These are phyloP conservation scores for Drosophila merina DNA, from an alignment of 2,888 invertebrate species.

Conservation along the genomic window DNA sequence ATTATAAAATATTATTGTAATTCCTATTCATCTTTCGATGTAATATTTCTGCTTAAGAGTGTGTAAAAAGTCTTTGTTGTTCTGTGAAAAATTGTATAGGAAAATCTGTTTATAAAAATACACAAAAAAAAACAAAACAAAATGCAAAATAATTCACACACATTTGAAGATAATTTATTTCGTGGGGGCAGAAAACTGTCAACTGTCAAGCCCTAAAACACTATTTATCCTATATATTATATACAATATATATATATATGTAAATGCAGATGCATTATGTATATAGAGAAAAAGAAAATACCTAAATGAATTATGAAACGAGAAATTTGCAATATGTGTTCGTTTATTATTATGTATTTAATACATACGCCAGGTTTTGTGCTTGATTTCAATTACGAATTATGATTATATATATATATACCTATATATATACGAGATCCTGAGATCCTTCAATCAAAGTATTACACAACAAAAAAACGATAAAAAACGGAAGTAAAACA, in stretches of 20 bases:
- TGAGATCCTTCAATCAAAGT: constrained; percentile 78
- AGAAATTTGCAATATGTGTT: constrained; percentile 15
- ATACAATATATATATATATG: background rate
- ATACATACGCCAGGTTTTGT: constrained; percentile 54
- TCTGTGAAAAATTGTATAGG: constrained; percentile 20
- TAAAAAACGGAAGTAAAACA: constrained; percentile 45
- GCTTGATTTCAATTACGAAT: constrained; percentile 65
- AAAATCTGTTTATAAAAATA: constrained; percentile 20
- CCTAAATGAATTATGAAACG: constrained; percentile 10
- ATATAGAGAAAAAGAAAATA: constrained; percentile 4
- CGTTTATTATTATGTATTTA: constrained; percentile 16
- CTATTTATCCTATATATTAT: constrained; percentile 14
- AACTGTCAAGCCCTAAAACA: background rate
- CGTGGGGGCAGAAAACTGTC: background rate
- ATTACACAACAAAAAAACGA: constrained; percentile 56
- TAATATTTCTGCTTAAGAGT: constrained; percentile 35
- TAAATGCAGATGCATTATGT: background rate
- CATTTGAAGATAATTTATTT: constrained; percentile 1
- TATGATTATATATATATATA: constrained; percentile 39
- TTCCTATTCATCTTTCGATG: constrained; percentile 33
- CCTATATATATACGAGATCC: constrained; percentile 37
- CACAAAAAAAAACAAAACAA: background rate
- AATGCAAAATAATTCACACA: background rate
- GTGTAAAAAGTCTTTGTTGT: constrained; percentile 40
- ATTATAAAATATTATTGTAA: constrained; percentile 17